Conservation (phyloP, 2,113 vertebrate species). For the Nannospalax galili region DNA sequence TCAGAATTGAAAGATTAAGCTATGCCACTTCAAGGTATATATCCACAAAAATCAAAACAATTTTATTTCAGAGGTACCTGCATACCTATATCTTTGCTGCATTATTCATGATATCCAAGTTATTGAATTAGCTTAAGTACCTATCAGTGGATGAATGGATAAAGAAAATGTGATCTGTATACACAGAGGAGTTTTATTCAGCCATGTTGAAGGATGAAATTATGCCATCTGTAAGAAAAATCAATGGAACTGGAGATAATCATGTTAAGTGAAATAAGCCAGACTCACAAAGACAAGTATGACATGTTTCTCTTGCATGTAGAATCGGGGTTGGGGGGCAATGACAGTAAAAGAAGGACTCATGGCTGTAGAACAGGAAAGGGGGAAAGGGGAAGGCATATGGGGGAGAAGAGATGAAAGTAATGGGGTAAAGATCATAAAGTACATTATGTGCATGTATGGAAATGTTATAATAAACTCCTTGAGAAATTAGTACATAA, state of each 20-base stretch:
- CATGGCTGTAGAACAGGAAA: not conserved
- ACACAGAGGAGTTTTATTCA: not conserved
- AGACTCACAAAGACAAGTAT: not conserved
- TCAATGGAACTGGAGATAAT: not conserved
- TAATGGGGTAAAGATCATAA: not conserved
- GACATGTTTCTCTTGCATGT: not conserved
- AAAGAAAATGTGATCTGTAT: not conserved
- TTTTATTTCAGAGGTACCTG: not conserved
- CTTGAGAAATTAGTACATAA: not conserved
- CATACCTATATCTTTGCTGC: not conserved
- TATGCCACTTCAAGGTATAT: not conserved
- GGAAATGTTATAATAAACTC: not conserved
- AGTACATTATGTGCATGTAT: not conserved
- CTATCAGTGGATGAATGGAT: not conserved
- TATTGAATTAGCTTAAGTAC: not conserved
- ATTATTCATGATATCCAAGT: not conserved
- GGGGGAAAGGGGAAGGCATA: not conserved
- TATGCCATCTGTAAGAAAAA: not conserved
- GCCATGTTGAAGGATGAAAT: not conserved
- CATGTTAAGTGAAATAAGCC: constrained; percentile 27
- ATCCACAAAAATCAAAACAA: not conserved
- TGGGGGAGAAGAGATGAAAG: not conserved
- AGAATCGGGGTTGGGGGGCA: not conserved
- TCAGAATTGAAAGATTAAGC: constrained; percentile 11
- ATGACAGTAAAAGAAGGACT: not conserved